Conservation (phyloP, 1,140 invertebrate species). For the Grapholita molesta region DNA sequence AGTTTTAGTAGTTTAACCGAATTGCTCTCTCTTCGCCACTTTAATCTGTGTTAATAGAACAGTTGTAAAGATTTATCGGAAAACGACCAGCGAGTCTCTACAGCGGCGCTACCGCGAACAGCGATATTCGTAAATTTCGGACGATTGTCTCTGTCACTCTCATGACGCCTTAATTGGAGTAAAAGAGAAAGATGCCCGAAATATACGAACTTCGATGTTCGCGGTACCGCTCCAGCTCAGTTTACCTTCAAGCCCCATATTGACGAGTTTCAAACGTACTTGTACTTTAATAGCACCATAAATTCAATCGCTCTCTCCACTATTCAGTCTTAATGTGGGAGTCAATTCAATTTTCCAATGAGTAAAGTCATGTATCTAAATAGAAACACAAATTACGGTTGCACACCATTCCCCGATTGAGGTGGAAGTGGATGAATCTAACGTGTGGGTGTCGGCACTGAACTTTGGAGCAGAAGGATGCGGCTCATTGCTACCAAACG, state of each 20-base stretch:
- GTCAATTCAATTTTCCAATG: constrained; percentile 31
- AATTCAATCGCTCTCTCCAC: neutral
- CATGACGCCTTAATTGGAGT: too few relatives aligned
- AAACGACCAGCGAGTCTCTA: neutral
- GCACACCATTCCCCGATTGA: constrained; percentile 44
- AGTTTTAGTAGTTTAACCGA: too few relatives aligned
- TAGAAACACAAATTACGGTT: constrained; percentile 35
- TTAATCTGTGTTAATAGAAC: neutral
- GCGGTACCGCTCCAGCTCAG: too few relatives aligned
- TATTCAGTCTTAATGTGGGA: neutral
- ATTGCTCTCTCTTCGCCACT: neutral
- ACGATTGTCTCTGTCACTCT: too few relatives aligned
- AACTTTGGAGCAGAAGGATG: constrained; percentile 62
- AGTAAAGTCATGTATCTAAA: constrained; percentile 20
- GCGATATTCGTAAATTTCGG: too few relatives aligned
- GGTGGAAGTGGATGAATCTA: constrained; percentile 52
- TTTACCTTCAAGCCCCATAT: neutral
- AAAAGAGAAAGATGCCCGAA: too few relatives aligned
- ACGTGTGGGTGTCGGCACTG: constrained; percentile 59
- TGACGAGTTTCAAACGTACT: neutral
- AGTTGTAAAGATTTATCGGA: neutral
- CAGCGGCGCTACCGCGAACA: neutral
- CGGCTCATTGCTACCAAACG: constrained; percentile 56
- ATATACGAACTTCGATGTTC: too few relatives aligned
- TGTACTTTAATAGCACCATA: neutral